Percentiles rank a stretch among this genome's conserved stretches.
Conservation (phyloP, 2,888 invertebrate species). For the Bellardia pandia region DNA sequence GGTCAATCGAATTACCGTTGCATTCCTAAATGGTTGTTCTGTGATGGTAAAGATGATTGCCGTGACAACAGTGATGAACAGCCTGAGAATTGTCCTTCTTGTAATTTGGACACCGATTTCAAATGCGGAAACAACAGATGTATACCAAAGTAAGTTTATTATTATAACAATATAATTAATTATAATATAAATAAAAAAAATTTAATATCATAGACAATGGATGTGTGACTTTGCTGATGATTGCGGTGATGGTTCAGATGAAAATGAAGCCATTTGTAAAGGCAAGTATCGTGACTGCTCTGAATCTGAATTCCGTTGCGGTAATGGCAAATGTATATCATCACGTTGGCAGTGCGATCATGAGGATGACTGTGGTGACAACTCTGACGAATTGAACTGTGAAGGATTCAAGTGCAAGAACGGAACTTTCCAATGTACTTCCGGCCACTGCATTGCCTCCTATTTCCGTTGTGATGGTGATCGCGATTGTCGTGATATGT, state of each 20-base stretch:
- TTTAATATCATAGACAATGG: constrained; percentile 89
- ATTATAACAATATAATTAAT: constrained; percentile 58
- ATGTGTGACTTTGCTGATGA: constrained; percentile 98
- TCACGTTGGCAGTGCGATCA: constrained; percentile 97
- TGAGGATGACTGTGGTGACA: constrained; percentile 98
- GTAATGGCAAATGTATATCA: constrained; percentile 95
- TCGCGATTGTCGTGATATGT: constrained; percentile 94
- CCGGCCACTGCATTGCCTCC: constrained; percentile 96
- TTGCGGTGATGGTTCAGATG: constrained; percentile 97
- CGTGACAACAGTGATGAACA: constrained; percentile 97
- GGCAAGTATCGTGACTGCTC: constrained; percentile 95
- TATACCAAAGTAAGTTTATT: constrained; percentile 88
- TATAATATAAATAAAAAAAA: too few species aligned
- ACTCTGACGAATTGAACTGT: constrained; percentile 94
- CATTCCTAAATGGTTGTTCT: constrained; percentile 98
- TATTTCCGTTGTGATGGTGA: constrained; percentile 96
- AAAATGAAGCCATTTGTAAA: constrained; percentile 91
- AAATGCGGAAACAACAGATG: constrained; percentile 96
- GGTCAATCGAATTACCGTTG: constrained; percentile 96
- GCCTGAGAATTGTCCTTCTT: constrained; percentile 95
- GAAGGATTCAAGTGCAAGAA: constrained; percentile 93
- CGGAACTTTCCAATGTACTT: constrained; percentile 95
- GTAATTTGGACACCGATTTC: constrained; percentile 94
- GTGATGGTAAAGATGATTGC: constrained; percentile 98
- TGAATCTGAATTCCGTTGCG: constrained; percentile 95